These are phyloP conservation scores for Mythimna lalbum DNA, from an alignment of 2,888 invertebrate genomes.

Conservation along the genomic window DNA sequence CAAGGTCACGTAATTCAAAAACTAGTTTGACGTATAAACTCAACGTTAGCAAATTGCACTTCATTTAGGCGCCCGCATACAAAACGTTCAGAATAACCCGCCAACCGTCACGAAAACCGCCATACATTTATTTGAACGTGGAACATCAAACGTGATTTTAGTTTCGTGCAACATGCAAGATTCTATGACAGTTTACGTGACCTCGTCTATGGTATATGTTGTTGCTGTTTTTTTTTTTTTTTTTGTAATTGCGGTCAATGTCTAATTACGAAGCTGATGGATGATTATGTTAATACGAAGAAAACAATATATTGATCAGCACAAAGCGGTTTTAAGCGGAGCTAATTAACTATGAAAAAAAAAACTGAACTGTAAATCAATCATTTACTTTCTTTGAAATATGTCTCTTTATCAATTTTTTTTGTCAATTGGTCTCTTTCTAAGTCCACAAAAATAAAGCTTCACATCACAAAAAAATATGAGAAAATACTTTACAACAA, in stretches of 20 bases:
- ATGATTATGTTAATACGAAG: not conserved
- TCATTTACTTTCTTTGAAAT: no score
- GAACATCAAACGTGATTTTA: conserved; percentile 32
- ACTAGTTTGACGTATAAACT: conserved; percentile 16
- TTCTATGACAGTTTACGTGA: conserved; percentile 32
- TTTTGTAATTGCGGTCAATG: no score
- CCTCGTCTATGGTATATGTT: conserved; percentile 26
- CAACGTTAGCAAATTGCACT: conserved; percentile 47
- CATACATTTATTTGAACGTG: conserved; percentile 31
- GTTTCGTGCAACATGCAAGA: conserved; percentile 57
- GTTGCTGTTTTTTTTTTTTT: not conserved
- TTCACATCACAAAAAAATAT: not conserved
- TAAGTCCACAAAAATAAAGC: not conserved
- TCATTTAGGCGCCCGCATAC: conserved; percentile 44
- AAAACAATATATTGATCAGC: not conserved
- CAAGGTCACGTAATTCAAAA: conserved; percentile 29
- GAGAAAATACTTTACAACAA: conserved; percentile 9
- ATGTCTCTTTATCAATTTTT: no score
- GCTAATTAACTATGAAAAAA: no score
- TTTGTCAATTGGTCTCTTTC: no score
- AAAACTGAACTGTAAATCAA: no score
- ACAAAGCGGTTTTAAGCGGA: no score
- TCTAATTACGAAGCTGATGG: not conserved
- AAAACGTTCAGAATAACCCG: conserved; percentile 39
- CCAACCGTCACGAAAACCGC: conserved; percentile 33